Evolutionary conservation across 2,797 vertebrate genomes (phyloP).

Genomic region (Sebastes vulpes): DNA sequence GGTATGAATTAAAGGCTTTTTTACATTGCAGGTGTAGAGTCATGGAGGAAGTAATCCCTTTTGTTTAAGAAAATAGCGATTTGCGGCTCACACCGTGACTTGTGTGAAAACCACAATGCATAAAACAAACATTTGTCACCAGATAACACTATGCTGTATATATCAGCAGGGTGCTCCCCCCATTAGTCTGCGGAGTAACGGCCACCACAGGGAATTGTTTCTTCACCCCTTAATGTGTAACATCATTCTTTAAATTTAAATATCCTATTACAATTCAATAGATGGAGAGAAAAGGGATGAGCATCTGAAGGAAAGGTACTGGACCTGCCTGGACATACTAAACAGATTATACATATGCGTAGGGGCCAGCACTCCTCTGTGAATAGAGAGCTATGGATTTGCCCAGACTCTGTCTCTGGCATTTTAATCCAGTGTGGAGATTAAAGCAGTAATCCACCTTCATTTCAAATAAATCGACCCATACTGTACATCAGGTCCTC

Average conservation of each 20-base stretch:
- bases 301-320: conserved; percentile 75
- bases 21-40: background rate
- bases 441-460: conserved; percentile 86
- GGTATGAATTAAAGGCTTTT: background rate
- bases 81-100: conserved; percentile 6
- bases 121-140: conserved; percentile 45
- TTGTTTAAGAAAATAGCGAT: conserved; percentile 14
- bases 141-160: background rate
- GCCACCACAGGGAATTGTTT: conserved; percentile 46
- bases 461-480: conserved; percentile 69
- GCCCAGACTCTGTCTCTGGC: conserved; percentile 73
- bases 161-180: conserved; percentile 19
- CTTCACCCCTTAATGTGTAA: conserved; percentile 60
- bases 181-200: conserved; percentile 45
- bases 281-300: conserved; percentile 70
- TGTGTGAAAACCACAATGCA: conserved; percentile 22
- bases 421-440: conserved; percentile 84
- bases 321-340: conserved; percentile 87
- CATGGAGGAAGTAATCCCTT: background rate
- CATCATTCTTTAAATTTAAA: conserved; percentile 74
- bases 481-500: conserved; percentile 40
- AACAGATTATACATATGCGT: conserved; percentile 85
- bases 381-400: conserved; percentile 84
- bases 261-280: conserved; percentile 83
- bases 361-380: conserved; percentile 73